phyloP scores from a whole-genome alignment of 2,888 invertebrate species.

The Trissonchulus latispiculum region DNA sequence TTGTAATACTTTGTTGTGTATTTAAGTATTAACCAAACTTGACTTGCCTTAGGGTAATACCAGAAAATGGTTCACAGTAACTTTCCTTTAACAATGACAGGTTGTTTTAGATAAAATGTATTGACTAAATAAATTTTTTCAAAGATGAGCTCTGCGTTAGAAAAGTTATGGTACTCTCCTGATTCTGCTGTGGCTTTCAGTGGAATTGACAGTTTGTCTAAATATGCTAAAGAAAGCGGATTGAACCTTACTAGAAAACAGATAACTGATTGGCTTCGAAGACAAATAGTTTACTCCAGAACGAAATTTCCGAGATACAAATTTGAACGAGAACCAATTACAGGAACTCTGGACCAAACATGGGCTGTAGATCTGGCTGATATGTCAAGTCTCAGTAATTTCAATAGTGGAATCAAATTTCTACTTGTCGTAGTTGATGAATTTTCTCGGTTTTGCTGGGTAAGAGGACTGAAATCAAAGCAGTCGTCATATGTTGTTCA shows the following conservation, averaged over 20 bases:
- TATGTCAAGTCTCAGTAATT: background rate
- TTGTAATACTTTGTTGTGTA: no score
- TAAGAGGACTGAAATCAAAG: constrained; percentile 1
- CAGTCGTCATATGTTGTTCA: background rate
- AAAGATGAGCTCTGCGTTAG: no score
- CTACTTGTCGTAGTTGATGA: background rate
- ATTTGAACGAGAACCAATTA: background rate
- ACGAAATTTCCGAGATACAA: background rate
- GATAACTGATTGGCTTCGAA: background rate
- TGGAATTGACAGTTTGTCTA: background rate
- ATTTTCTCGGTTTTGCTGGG: background rate
- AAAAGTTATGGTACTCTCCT: constrained; percentile 8
- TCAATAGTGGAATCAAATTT: background rate
- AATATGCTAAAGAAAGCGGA: background rate
- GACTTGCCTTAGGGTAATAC: no score
- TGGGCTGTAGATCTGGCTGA: background rate
- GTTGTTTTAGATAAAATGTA: no score
- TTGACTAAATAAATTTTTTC: no score
- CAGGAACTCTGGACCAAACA: background rate
- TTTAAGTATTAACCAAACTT: no score
- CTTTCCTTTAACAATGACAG: no score
- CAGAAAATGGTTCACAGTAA: no score
- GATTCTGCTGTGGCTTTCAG: background rate
- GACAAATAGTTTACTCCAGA: background rate
- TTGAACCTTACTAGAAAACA: background rate